These are phyloP conservation scores for Lasius platythorax DNA, from an alignment of 2,888 invertebrate genomes.

Conservation along the genomic window DNA sequence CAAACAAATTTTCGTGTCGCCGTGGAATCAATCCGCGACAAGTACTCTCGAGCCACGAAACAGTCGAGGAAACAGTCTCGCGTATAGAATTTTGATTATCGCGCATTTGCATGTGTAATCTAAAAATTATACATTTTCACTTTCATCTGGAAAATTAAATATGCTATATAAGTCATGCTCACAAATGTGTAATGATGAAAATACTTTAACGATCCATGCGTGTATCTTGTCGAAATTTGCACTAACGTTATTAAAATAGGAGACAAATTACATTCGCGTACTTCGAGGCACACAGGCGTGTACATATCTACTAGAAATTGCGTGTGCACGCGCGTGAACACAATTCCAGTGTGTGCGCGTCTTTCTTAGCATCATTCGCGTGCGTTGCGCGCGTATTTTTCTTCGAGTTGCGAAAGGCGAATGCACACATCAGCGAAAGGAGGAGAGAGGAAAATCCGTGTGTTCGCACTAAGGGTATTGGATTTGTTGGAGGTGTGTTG, in stretches of 20 bases:
- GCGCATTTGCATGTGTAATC: background rate
- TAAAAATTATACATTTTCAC: background rate
- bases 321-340: conserved; percentile 60
- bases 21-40: conserved; percentile 67
- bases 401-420: conserved; percentile 38
- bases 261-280: conserved; percentile 26
- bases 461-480: conserved; percentile 76
- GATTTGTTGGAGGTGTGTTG: conserved; percentile 84
- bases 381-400: conserved; percentile 45
- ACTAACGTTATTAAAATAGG: conserved; percentile 6
- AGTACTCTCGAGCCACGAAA: conserved; percentile 57
- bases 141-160: conserved; percentile 11
- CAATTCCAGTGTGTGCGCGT: conserved; percentile 57
- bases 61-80: background rate
- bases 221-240: background rate
- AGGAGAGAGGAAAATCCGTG: conserved; percentile 65
- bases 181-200: background rate
- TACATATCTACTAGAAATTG: conserved; percentile 24
- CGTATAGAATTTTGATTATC: background rate
- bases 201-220: background rate
- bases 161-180: background rate
- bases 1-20: conserved; percentile 73
- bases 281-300: conserved; percentile 10
- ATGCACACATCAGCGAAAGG: background rate
- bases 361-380: conserved; percentile 67